Evolutionary conservation across 23 tunicate genomes (phyloP).

Genomic region (Ciona savignyi): DNA sequence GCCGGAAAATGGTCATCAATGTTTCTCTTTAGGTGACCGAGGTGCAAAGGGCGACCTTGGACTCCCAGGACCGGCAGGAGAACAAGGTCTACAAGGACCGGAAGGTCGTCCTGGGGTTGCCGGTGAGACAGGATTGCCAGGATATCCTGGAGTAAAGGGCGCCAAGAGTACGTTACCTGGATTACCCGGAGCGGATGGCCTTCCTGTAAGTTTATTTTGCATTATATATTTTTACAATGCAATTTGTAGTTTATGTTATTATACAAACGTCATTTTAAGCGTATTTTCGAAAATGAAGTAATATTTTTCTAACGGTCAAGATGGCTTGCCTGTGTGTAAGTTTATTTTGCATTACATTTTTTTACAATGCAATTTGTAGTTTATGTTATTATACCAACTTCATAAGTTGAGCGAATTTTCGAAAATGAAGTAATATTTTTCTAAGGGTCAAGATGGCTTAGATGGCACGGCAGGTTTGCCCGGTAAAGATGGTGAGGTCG

Average conservation of each 20-base stretch:
- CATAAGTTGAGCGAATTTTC: too few species aligned
- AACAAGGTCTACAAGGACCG: conserved; percentile 28
- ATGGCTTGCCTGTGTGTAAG: too few species aligned
- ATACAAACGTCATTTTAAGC: too few species aligned
- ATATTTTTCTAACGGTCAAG: too few species aligned
- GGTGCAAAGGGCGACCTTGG: conserved; percentile 57
- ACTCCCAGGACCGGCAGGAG: conserved; percentile 48
- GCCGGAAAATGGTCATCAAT: too few species aligned
- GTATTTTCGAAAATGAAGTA: too few species aligned
- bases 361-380: too few species aligned
- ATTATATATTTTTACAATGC: not conserved
- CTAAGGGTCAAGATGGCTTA: conserved; percentile 54
- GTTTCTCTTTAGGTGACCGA: conserved; percentile 15
- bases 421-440: too few species aligned
- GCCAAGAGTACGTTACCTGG: conserved; percentile 21
- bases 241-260: too few species aligned
- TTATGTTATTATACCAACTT: too few species aligned
- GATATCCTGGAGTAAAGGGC: conserved; percentile 40
- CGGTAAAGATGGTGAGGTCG: conserved; percentile 47
- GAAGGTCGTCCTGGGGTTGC: conserved; percentile 47
- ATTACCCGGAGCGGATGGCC: conserved; percentile 30
- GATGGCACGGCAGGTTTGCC: conserved; percentile 61
- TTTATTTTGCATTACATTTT: too few species aligned
- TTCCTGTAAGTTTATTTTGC: conserved; percentile 24
- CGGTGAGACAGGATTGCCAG: conserved; percentile 23